Evolutionary conservation across 2,113 vertebrate genomes (phyloP).

Genomic region (Myxocyprinus asiaticus): DNA sequence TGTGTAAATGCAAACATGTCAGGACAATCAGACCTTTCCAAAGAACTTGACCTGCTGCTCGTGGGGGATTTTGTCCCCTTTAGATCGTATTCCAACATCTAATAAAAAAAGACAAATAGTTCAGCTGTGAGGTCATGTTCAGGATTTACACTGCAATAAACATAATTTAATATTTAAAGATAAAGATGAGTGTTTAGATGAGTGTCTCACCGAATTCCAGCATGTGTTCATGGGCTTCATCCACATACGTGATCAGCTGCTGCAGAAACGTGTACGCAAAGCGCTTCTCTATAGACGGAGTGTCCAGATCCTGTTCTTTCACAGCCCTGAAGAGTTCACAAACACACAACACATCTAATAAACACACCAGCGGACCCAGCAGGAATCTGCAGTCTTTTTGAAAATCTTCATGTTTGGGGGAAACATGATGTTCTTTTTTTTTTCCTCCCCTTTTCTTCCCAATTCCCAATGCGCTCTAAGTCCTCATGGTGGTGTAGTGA

Average conservation of each 20-base stretch:
- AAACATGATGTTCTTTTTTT: no score
- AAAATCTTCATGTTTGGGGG: no score
- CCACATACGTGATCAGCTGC: conserved; percentile 91
- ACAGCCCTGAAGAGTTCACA: conserved; percentile 74
- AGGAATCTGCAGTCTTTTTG: no score
- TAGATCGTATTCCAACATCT: conserved; percentile 83
- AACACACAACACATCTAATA: neutral
- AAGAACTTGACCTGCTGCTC: conserved; percentile 98
- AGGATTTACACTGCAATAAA: no score
- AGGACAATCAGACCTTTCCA: conserved; percentile 78
- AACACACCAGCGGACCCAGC: neutral
- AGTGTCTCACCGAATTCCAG: conserved; percentile 84
- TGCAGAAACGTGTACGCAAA: conserved; percentile 96
- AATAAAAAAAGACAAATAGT: conserved; percentile 9
- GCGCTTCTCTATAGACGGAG: conserved; percentile 92
- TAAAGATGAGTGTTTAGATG: neutral
- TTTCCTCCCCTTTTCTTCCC: no score
- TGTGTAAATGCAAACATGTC: neutral
- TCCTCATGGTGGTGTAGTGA: no score
- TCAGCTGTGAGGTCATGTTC: no score
- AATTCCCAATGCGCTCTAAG: no score
- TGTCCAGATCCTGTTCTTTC: conserved; percentile 90
- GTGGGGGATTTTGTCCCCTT: conserved; percentile 86
- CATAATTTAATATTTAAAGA: no score
- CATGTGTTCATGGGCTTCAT: conserved; percentile 91